phyloP scores from a whole-genome alignment of 2,888 invertebrate species.

The Polydrusus tereticollis region DNA sequence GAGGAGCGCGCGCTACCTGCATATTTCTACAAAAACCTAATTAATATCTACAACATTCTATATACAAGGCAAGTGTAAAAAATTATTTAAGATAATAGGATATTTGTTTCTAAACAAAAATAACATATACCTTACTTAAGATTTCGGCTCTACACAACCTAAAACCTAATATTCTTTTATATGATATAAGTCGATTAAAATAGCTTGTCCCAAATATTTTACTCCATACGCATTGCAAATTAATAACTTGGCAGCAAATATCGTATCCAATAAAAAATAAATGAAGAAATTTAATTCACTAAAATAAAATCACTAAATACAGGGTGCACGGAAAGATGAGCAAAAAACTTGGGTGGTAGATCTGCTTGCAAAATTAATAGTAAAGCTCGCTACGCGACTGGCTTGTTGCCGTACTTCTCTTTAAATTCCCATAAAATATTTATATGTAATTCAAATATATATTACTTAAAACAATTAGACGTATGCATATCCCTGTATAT shows the following conservation, averaged over 20 bases:
- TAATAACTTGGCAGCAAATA: neutral
- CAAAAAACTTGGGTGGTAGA: too few relatives aligned
- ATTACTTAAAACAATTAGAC: too few relatives aligned
- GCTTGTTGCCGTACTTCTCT: too few relatives aligned
- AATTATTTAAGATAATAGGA: neutral
- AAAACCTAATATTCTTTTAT: neutral
- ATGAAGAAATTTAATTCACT: neutral
- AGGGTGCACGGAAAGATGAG: too few relatives aligned
- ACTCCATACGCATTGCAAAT: neutral
- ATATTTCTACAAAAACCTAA: conserved; percentile 20
- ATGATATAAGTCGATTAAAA: neutral
- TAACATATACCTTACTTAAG: neutral
- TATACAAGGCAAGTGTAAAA: conserved; percentile 29
- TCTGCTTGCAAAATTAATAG: too few relatives aligned
- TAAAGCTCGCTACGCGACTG: too few relatives aligned
- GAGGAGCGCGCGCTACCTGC: neutral
- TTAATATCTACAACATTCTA: conserved; percentile 15
- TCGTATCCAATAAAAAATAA: neutral
- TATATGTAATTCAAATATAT: too few relatives aligned
- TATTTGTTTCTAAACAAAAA: conserved; percentile 1
- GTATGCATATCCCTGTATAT: too few relatives aligned
- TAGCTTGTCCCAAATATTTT: neutral
- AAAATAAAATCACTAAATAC: neutral
- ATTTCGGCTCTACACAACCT: neutral
- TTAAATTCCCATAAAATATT: too few relatives aligned